Evolutionary conservation across 2,797 vertebrate species (phyloP).

Genomic region (Hydrophis major): DNA sequence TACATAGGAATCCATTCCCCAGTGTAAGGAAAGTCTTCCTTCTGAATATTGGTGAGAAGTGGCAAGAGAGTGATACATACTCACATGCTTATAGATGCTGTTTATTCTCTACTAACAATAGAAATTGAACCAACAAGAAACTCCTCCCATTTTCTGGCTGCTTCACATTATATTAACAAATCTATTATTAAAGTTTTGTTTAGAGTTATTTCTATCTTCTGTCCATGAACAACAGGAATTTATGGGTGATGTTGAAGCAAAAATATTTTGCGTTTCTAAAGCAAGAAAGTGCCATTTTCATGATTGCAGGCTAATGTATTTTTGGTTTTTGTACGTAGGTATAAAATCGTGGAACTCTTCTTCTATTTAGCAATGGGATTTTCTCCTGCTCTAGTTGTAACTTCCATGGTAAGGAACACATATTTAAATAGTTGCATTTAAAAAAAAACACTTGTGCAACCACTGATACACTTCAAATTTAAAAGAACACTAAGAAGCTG

Average conservation of each 20-base stretch:
- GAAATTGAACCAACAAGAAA: background rate
- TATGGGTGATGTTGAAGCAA: background rate
- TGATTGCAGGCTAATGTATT: background rate
- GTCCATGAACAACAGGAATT: background rate
- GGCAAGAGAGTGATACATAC: background rate
- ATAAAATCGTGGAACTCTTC: conserved; percentile 95
- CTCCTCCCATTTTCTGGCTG: background rate
- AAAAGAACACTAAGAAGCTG: background rate
- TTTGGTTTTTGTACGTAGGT: conserved; percentile 72
- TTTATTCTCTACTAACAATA: background rate
- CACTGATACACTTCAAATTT: conserved; percentile 4
- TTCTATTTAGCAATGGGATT: conserved; percentile 98
- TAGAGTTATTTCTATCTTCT: background rate
- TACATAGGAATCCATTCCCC: background rate
- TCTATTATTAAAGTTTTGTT: background rate
- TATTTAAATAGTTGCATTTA: conserved; percentile 8
- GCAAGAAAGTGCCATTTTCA: background rate
- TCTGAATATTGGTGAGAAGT: background rate
- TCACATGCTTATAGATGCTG: background rate
- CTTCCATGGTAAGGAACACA: conserved; percentile 87
- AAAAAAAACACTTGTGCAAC: background rate
- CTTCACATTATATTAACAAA: background rate
- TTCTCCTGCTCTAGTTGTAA: conserved; percentile 90
- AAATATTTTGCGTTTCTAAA: background rate
- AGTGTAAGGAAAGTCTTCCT: background rate